Evolutionary conservation across 2,113 vertebrate genomes (phyloP).

Genomic region (Furnarius figulus): DNA sequence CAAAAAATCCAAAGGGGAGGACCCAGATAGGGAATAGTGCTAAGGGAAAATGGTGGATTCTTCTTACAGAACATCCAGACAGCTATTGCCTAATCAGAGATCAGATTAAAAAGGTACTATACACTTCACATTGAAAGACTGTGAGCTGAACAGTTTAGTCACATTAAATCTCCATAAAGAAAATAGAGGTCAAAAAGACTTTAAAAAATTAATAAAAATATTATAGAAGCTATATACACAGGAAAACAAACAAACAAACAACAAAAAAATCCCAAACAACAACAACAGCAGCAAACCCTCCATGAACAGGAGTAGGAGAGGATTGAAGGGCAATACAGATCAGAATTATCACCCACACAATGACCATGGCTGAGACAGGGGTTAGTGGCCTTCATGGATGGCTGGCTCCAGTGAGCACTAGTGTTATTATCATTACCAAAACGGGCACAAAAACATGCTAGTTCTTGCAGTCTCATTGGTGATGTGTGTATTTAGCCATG

Average conservation of each 20-base stretch:
- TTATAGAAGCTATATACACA: not conserved
- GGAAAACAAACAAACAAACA: not conserved
- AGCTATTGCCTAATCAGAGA: not conserved
- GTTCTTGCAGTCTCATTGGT: fast-evolving
- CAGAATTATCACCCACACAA: fast-evolving
- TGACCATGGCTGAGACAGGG: not conserved
- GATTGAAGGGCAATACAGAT: not conserved
- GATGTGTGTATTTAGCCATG: not conserved
- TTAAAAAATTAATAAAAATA: not conserved
- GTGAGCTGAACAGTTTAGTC: not conserved
- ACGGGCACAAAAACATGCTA: not conserved
- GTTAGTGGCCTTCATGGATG: not conserved
- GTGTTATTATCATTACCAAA: not conserved
- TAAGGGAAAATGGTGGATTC: not conserved
- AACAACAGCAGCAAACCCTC: not conserved
- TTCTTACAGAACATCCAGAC: not conserved
- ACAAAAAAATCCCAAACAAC: not conserved
- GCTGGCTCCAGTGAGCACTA: not conserved
- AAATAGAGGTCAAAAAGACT: not conserved
- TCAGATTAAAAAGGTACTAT: not conserved
- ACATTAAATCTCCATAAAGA: not conserved
- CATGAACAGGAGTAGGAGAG: not conserved
- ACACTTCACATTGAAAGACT: not conserved
- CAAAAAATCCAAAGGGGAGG: not conserved
- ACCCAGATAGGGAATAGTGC: not conserved